Conservation (phyloP, 2,888 invertebrate species). For the Stenotaenia linearis region DNA sequence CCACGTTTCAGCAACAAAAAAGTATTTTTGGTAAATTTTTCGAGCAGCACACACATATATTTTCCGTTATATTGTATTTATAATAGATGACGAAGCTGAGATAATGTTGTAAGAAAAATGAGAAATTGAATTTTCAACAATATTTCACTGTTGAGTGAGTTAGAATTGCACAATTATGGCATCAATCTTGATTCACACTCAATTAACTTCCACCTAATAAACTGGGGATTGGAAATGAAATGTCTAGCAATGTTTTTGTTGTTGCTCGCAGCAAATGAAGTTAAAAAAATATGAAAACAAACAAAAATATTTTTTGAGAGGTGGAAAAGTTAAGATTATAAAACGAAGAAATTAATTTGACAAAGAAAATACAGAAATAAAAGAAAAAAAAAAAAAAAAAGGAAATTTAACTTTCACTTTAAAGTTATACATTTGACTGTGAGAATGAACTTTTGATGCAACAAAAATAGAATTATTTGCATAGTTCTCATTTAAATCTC, state of each 20-base stretch:
- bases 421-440: background rate
- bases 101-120: background rate
- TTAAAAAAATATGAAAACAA: background rate
- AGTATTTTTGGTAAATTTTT: background rate
- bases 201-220: slow-evolving; percentile 20
- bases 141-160: slow-evolving; percentile 4
- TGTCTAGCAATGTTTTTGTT: slow-evolving; percentile 9
- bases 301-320: no score
- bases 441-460: background rate
- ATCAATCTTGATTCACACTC: slow-evolving; percentile 17
- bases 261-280: background rate
- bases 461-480: background rate
- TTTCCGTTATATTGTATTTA: background rate
- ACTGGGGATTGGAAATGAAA: slow-evolving; percentile 23
- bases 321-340: no score
- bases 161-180: slow-evolving; percentile 14
- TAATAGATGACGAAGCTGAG: background rate
- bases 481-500: background rate
- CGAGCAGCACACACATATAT: background rate
- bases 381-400: background rate
- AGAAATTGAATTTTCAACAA: background rate
- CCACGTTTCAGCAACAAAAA: slow-evolving; percentile 14
- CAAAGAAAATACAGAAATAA: no score
- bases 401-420: background rate
- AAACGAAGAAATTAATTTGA: no score